phyloP scores from a whole-genome alignment of 2,113 vertebrate genomes.

The Bufo gargarizans region DNA sequence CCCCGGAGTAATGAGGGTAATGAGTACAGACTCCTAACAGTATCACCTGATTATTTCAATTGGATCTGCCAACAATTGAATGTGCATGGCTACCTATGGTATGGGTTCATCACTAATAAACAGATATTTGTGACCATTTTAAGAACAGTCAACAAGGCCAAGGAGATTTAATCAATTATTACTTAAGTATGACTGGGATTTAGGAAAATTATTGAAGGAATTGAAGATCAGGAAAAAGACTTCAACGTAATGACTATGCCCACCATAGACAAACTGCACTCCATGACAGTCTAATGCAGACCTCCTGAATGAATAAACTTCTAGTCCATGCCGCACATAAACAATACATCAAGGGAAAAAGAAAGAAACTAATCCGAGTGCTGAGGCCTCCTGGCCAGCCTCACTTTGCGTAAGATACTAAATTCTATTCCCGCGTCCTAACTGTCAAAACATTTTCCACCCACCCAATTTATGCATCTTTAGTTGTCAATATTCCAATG shows the following conservation, averaged over 20 bases:
- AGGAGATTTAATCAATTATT: background rate
- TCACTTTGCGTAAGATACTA: background rate
- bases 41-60: background rate
- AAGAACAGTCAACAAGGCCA: background rate
- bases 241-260: too few species aligned
- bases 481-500: conserved; percentile 44
- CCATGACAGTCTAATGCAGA: background rate
- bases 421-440: background rate
- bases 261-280: background rate
- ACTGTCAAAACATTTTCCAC: conserved; percentile 26
- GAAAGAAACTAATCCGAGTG: background rate
- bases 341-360: background rate
- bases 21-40: background rate
- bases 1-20: background rate
- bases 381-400: background rate
- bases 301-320: background rate
- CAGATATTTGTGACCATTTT: too few species aligned
- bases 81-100: background rate
- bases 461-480: conserved; percentile 46
- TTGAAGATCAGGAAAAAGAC: background rate
- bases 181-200: background rate
- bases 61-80: background rate
- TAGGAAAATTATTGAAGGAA: background rate
- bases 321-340: background rate
- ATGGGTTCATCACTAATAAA: too few species aligned